Evolutionary conservation across 2,113 vertebrate species (phyloP), one percentile per base, ranked within the genome.

Genomic region (Speoplatyrhinus poulsoni): DNA sequence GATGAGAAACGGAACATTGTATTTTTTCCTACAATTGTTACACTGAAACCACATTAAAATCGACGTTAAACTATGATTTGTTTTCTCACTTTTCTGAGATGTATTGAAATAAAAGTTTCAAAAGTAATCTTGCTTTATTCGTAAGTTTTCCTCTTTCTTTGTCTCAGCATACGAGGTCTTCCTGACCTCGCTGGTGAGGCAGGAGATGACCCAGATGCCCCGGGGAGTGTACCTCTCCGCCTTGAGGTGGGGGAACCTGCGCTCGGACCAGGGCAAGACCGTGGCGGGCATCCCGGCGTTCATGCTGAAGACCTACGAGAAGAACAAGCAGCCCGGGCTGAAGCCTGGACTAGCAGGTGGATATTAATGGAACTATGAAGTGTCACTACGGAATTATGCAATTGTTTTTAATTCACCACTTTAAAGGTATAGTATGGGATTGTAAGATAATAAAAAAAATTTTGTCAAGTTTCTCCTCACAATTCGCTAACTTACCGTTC

Each of bases 161-260:
- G 47, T 12, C 26, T 48, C 81, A 98, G 98, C 94, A 3, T 93
- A 96, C 46, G 91, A 95, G 90, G 88, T 92, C 71, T 96, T 99
- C 89, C 86, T 95, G 63, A 84, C 89, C 0, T 94, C 96, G 0
- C 92, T 99, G 59, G 92, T 96, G 76, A 96, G 91, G 79, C 95
- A 96, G 84, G 98, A 99, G 90, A 96, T 98, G 95, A 87, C 68
- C 50, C 93, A 87, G 69, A 99, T 99, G 96, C 96, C 98, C 0
- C 95, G 98, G 57, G 95, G 95, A 32, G 88, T 99, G 0, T 98
- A 98, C 88, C 95, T 97, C 82, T 93, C 93, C 17, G 95, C 96
- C 1, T 84, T 98, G 78, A 94, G 91, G 70, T 93, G 92, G 47
- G 93, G 76, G 0, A 26, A 47, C 33, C 67, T 90, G 13, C 91